These are phyloP conservation scores for Liolophura sinensis DNA, from an alignment of 1,140 invertebrate species.

Conservation along the genomic window DNA sequence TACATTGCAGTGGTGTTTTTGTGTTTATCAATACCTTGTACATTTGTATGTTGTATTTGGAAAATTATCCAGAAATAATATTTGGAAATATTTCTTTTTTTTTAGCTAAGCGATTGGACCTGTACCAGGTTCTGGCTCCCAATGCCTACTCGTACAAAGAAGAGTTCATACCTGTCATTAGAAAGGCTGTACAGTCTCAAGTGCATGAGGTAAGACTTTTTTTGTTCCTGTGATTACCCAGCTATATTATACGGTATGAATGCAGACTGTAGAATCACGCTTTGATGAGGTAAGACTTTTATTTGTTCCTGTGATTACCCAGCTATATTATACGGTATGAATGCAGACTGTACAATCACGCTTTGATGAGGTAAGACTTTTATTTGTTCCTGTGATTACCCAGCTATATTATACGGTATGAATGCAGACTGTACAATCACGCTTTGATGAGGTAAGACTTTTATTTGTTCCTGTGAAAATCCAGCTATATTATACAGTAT, in stretches of 20 bases:
- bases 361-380: conserved; percentile 51
- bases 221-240: not conserved
- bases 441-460: conserved; percentile 53
- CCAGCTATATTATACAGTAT: not conserved
- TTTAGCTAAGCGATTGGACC: conserved; percentile 53
- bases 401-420: not conserved
- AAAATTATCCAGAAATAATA: conserved; percentile 1
- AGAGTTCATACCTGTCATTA: conserved; percentile 58
- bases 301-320: not conserved
- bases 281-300: conserved; percentile 50
- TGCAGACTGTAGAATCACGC: conserved; percentile 58
- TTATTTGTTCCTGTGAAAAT: not conserved
- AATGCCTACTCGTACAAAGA: conserved; percentile 59
- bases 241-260: not conserved
- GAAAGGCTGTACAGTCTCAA: conserved; percentile 59
- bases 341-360: conserved; percentile 59
- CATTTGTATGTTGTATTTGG: not conserved
- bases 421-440: conserved; percentile 58
- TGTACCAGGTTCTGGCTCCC: conserved; percentile 57
- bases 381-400: not conserved
- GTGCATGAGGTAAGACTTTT: conserved; percentile 52
- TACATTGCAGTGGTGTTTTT: conserved; percentile 1
- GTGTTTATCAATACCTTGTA: not conserved
- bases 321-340: not conserved
- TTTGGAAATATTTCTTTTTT: conserved; percentile 9